Base-by-base conservation (phyloP, 2,888 invertebrate genomes). In the Himalopsyche japonica region DNA sequence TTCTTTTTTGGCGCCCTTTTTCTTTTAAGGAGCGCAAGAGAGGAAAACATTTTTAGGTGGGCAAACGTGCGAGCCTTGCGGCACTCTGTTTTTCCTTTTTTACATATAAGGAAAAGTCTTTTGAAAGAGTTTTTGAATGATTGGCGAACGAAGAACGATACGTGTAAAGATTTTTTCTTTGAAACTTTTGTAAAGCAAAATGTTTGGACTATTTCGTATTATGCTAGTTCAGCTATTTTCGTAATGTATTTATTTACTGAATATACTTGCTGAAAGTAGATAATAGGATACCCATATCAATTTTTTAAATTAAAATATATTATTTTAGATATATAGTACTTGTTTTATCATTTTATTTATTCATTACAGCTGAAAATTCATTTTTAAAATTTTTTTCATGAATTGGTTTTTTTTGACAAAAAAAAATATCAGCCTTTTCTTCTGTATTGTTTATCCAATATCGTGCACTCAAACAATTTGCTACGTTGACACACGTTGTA, bases 41-140 rank as follows among this genome's bases (percentile, higher is more conserved):
- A 84, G 81, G 84, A 85, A 85, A 85, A 85, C 82, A 85, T 82
- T 85, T 85, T 70, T 70, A 30, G 70, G 70, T 70, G 70, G 70
- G 70, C 70, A 70, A 70, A 70, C 70, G 70, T 70, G 70, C 70
- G 70, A 70, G 70, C 70, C 70, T 70, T 70, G 70, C 70, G 70
- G 70, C 70, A 70, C 70, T 70, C 70, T 70, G 70, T 70, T 70
- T 70, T 70, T 43, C 15, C 43, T 43, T 57, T 70, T 70, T 70
- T 70, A 70, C 70, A 70, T 70, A 70, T 70, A 70, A 70, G 70
- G 70, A 7, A 70, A 70, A 70, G 24, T 70, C 70, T 70, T 64
- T 70, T 70, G 70, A 70, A 77, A 34, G 77, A 77, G 77, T 77
- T 70, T 76, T 37, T 77, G 77, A 77, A 77, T 77, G 77, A 77